Evolutionary conservation across 2,797 vertebrate genomes (phyloP).

Genomic region (Silurus aristotelis): DNA sequence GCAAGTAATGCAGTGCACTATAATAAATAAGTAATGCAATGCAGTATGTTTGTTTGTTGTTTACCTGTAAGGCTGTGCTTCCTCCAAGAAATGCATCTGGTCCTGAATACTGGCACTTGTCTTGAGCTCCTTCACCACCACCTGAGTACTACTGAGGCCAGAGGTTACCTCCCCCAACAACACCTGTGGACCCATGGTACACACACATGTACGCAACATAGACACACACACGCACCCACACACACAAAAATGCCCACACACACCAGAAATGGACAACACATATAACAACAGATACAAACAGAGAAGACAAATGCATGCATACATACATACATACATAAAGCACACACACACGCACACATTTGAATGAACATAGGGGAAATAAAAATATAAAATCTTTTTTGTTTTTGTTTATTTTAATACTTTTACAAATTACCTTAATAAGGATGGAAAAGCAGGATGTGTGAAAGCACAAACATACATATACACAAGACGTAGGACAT

Average conservation of each 20-base stretch:
- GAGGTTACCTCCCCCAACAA: conserved; percentile 90
- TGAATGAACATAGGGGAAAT: not conserved
- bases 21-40: not conserved
- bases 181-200: conserved; percentile 73
- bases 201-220: conserved; percentile 45
- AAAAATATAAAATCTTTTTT: not conserved
- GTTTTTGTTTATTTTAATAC: not conserved
- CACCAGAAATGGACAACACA: conserved; percentile 40
- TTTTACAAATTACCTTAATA: conserved; percentile 31
- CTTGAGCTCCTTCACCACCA: conserved; percentile 95
- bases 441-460: not conserved
- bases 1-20: not conserved
- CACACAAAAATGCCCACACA: conserved; percentile 35
- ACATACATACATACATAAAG: conserved; percentile 23
- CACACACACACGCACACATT: conserved; percentile 27
- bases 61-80: conserved; percentile 89
- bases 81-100: conserved; percentile 93
- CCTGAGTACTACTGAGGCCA: conserved; percentile 82
- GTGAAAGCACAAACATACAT: conserved; percentile 28
- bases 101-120: conserved; percentile 85
- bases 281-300: conserved; percentile 44
- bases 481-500: conserved; percentile 22
- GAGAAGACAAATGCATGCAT: conserved; percentile 36
- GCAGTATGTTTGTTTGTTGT: not conserved
- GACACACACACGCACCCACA: conserved; percentile 47